Conservation (phyloP, 2,888 invertebrate genomes). For the Sinelater perroti region DNA sequence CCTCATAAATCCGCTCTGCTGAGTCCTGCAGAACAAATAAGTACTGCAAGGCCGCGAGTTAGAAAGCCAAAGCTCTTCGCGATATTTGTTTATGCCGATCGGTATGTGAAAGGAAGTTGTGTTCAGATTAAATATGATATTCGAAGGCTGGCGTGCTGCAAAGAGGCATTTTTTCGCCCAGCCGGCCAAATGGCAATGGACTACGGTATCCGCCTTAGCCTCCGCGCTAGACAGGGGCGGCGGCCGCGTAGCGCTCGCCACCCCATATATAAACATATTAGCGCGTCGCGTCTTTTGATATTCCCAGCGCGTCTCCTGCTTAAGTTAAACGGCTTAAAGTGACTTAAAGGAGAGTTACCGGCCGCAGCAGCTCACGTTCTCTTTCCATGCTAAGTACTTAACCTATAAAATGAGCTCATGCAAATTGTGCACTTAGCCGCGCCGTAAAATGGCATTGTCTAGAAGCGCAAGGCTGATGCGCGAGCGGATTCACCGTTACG, state of each 20-base stretch:
- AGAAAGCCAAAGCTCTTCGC: slow-evolving; percentile 9
- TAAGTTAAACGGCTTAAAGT: slow-evolving; percentile 9
- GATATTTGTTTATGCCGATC: slow-evolving; percentile 1
- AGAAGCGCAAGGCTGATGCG: slow-evolving; percentile 22
- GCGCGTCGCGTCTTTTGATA: not conserved
- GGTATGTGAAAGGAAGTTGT: slow-evolving; percentile 14
- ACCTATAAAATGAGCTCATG: slow-evolving; percentile 28
- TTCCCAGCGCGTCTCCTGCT: slow-evolving; percentile 1
- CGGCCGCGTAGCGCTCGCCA: too few species aligned
- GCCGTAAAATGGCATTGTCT: slow-evolving; percentile 20
- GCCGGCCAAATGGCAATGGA: slow-evolving; percentile 2
- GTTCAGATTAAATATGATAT: slow-evolving; percentile 5
- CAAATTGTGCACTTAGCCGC: slow-evolving; percentile 16
- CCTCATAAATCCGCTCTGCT: not conserved
- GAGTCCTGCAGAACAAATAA: not conserved
- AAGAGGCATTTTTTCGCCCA: too few species aligned
- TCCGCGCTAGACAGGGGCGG: too few species aligned
- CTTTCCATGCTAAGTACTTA: slow-evolving; percentile 25
- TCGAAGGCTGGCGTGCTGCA: too few species aligned
- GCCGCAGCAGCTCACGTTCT: slow-evolving; percentile 20
- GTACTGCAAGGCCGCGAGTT: not conserved
- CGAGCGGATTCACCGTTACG: too few species aligned
- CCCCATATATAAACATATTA: slow-evolving; percentile 7
- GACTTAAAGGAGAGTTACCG: slow-evolving; percentile 15
- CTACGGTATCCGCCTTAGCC: not conserved